phyloP scores from a whole-genome alignment of 2,113 vertebrate species.

The Oreochromis tanganicae region DNA sequence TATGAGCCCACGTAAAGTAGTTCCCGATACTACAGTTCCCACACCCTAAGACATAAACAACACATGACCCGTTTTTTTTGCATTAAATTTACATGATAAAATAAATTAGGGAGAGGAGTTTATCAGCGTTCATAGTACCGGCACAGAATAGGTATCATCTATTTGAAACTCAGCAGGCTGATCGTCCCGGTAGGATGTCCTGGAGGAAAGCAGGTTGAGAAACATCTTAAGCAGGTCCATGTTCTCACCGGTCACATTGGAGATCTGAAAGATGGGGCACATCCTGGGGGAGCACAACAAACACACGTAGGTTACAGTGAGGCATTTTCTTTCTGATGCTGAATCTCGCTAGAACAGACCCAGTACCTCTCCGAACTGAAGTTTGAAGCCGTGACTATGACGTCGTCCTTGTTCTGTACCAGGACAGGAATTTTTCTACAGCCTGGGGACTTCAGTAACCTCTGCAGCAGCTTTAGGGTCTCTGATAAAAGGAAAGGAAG shows the following conservation, averaged over 20 bases:
- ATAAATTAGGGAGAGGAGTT: background rate
- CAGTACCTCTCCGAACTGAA: slow-evolving; percentile 96
- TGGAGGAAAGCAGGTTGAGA: slow-evolving; percentile 94
- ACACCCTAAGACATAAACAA: slow-evolving; percentile 78
- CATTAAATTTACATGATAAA: background rate
- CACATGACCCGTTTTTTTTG: background rate
- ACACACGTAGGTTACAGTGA: background rate
- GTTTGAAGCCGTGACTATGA: slow-evolving; percentile 97
- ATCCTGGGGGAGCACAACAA: slow-evolving; percentile 73
- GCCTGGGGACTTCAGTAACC: slow-evolving; percentile 95
- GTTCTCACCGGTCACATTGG: slow-evolving; percentile 95
- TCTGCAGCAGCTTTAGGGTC: slow-evolving; percentile 94
- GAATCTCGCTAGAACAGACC: background rate
- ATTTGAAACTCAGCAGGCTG: slow-evolving; percentile 98
- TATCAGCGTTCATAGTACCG: slow-evolving; percentile 66
- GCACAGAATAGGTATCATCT: slow-evolving; percentile 98
- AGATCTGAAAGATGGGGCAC: slow-evolving; percentile 99
- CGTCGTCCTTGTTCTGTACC: slow-evolving; percentile 96
- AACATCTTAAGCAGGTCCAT: slow-evolving; percentile 98
- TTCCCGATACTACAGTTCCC: slow-evolving; percentile 95
- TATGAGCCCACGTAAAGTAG: slow-evolving; percentile 91
- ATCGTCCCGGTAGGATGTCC: slow-evolving; percentile 92
- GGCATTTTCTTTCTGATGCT: background rate
- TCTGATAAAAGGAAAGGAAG: slow-evolving; percentile 73
- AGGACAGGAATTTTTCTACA: slow-evolving; percentile 97